Conservation (phyloP, 2,113 vertebrate genomes). For the Cebidichthys violaceus region DNA sequence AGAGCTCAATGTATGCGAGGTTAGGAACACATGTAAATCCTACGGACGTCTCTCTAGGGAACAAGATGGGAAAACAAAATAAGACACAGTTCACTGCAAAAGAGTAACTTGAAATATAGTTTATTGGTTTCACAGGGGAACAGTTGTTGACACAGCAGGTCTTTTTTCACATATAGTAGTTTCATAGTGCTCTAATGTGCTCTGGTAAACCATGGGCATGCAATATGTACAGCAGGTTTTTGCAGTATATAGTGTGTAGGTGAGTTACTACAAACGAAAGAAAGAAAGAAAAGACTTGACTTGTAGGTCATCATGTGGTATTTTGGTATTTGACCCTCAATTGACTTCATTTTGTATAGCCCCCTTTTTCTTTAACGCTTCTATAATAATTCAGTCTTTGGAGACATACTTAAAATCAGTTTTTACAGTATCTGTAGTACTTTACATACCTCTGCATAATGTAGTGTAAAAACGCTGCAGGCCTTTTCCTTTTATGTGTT, state of each 20-base stretch:
- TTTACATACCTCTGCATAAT: constrained; percentile 31
- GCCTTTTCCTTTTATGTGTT: constrained; percentile 34
- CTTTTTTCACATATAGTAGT: background rate
- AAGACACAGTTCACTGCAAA: background rate
- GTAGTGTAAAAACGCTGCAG: constrained; percentile 47
- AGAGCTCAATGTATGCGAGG: background rate
- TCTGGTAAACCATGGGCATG: background rate
- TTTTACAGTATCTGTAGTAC: constrained; percentile 24
- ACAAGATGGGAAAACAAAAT: constrained; percentile 5
- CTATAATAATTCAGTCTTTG: constrained; percentile 28
- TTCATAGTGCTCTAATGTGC: background rate
- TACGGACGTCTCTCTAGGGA: background rate
- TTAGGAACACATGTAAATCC: constrained; percentile 2
- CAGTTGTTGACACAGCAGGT: background rate
- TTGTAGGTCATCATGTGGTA: constrained; percentile 27
- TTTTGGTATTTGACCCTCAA: constrained; percentile 61
- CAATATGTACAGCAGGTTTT: background rate
- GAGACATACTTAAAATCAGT: constrained; percentile 2
- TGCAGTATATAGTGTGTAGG: background rate
- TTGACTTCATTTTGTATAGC: constrained; percentile 41
- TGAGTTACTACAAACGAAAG: constrained; percentile 6
- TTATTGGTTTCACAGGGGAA: constrained; percentile 30
- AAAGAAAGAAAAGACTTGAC: constrained; percentile 33
- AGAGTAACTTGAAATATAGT: background rate
- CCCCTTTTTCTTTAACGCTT: constrained; percentile 21